Conservation (phyloP, 2,797 vertebrate species). For the Sparus aurata region DNA sequence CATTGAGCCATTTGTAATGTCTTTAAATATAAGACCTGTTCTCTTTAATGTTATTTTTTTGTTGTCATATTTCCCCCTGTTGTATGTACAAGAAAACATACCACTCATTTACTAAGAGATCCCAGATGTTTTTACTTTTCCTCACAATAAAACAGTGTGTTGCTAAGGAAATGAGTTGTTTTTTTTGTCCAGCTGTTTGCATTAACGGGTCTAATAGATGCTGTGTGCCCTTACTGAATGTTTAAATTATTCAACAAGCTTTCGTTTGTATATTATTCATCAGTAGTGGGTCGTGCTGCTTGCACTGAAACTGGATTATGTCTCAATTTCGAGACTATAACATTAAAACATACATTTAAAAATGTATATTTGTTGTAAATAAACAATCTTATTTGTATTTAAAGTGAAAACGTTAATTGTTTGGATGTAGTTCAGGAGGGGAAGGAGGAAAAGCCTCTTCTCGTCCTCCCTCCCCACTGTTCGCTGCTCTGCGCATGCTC, state of each 20-base stretch:
- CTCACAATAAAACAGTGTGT: constrained; percentile 69
- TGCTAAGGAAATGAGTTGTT: constrained; percentile 37
- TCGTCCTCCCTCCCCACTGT: constrained; percentile 25
- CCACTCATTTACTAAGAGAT: constrained; percentile 14
- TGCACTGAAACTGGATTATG: not conserved
- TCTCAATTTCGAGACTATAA: not conserved
- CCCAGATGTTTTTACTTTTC: constrained; percentile 66
- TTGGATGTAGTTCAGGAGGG: constrained; percentile 14
- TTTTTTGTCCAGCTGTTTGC: constrained; percentile 33
- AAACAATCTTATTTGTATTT: not conserved
- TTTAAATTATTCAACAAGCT: constrained; percentile 68
- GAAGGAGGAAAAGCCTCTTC: constrained; percentile 12
- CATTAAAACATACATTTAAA: not conserved
- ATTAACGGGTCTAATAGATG: not conserved
- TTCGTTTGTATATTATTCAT: constrained; percentile 71
- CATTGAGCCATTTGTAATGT: constrained; percentile 6
- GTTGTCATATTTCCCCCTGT: constrained; percentile 21
- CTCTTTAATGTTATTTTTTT: constrained; percentile 17
- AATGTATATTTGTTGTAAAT: not conserved
- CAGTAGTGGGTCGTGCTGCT: constrained; percentile 13
- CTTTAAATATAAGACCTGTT: constrained; percentile 7
- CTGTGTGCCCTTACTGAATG: constrained; percentile 18
- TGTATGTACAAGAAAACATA: constrained; percentile 28
- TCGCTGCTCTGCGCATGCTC: constrained; percentile 82
- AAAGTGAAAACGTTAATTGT: constrained; percentile 18